Percentiles rank a stretch among this genome's conserved stretches.
Evolutionary conservation across 2,113 vertebrate species (phyloP).

Genomic region (Lycocorax pyrrhopterus): DNA sequence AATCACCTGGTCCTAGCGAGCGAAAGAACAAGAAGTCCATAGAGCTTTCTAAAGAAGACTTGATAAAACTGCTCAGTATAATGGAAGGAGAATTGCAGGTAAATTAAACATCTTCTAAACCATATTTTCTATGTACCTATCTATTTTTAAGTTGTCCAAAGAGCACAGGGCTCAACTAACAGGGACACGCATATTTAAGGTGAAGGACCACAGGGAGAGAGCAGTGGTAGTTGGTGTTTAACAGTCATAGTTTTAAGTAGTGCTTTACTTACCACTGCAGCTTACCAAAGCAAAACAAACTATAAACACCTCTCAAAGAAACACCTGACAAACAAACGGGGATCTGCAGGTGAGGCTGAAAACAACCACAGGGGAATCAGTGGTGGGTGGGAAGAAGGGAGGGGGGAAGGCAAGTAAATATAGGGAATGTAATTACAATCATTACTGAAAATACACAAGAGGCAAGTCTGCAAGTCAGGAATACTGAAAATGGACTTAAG

Average conservation of each 20-base stretch:
- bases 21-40: constrained; percentile 71
- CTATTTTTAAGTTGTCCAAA: not conserved
- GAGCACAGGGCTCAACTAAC: not conserved
- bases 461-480: not conserved
- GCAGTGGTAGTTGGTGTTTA: not conserved
- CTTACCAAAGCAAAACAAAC: not conserved
- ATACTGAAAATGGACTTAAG: not conserved
- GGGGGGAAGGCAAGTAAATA: not conserved
- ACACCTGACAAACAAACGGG: not conserved
- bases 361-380: not conserved
- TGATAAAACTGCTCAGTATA: constrained; percentile 88
- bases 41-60: constrained; percentile 84
- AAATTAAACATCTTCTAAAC: not conserved
- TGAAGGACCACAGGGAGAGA: not conserved
- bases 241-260: not conserved
- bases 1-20: constrained; percentile 64
- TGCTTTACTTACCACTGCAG: not conserved
- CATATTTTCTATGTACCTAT: not conserved
- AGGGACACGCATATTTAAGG: not conserved
- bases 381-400: not conserved
- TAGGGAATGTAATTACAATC: not conserved
- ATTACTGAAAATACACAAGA: not conserved
- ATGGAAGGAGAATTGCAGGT: constrained; percentile 99
- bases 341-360: not conserved
- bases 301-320: not conserved